Percentiles rank a stretch among this genome's conserved stretches.
Conservation (phyloP, 1,140 invertebrate species). For the Brachionus angularis region DNA sequence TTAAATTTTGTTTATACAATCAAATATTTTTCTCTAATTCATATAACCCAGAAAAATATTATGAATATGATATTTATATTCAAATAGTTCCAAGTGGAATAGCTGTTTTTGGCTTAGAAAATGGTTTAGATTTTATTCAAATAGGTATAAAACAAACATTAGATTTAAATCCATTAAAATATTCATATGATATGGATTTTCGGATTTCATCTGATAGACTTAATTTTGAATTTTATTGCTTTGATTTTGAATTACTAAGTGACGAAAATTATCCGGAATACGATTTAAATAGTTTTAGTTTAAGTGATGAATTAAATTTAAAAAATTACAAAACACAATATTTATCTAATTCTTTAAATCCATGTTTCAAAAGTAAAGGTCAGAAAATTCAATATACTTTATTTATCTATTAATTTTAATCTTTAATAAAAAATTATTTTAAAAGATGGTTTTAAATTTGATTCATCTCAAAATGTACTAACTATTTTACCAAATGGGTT, state of each 20-base stretch:
- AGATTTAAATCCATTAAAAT: slow-evolving; percentile 11
- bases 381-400: too few relatives aligned
- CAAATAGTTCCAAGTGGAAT: slow-evolving; percentile 24
- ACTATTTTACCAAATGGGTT: neutral
- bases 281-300: too few relatives aligned
- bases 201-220: neutral
- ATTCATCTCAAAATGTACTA: neutral
- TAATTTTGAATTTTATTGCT: slow-evolving; percentile 18
- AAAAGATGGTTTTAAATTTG: neutral
- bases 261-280: too few relatives aligned
- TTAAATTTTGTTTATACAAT: too few relatives aligned
- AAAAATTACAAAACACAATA: neutral
- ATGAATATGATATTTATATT: slow-evolving; percentile 6
- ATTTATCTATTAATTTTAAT: too few relatives aligned
- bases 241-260: too few relatives aligned
- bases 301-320: too few relatives aligned
- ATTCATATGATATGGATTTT: slow-evolving; percentile 29
- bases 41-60: neutral
- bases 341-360: neutral
- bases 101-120: slow-evolving; percentile 6
- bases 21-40: too few relatives aligned
- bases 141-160: neutral
- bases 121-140: slow-evolving; percentile 4
- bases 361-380: neutral
- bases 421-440: too few relatives aligned